phyloP scores from a whole-genome alignment of 2,888 invertebrate genomes.

The Dinocampus coccinellae region DNA sequence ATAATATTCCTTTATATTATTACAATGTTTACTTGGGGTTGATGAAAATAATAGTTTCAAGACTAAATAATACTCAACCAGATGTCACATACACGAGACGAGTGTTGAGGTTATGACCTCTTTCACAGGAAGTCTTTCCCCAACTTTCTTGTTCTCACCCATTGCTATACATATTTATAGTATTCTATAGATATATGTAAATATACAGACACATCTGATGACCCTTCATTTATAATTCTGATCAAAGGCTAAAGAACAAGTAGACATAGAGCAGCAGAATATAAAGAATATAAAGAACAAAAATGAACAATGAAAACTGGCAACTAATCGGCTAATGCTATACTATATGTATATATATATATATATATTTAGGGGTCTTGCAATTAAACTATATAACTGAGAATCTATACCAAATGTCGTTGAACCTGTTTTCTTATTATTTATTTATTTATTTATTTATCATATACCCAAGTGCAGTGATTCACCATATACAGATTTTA shows the following conservation, averaged over 20 bases:
- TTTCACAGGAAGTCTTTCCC: too few relatives aligned
- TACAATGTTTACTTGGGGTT: too few relatives aligned
- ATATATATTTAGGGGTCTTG: slow-evolving; percentile 25
- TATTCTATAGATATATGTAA: background rate
- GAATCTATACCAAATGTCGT: slow-evolving; percentile 11
- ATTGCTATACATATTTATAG: too few relatives aligned
- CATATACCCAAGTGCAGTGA: background rate
- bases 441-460: too few relatives aligned
- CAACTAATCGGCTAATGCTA: slow-evolving; percentile 36
- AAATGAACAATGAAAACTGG: background rate
- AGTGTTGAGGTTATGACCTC: too few relatives aligned
- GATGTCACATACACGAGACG: too few relatives aligned
- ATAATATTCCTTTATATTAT: too few relatives aligned
- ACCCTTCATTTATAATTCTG: slow-evolving; percentile 1
- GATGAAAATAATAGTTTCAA: too few relatives aligned
- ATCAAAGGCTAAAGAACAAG: background rate
- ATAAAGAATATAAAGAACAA: background rate
- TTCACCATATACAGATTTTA: background rate
- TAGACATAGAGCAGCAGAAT: background rate
- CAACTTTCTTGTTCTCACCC: too few relatives aligned
- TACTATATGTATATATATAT: slow-evolving; percentile 11
- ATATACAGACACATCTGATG: background rate
- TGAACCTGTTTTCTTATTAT: too few relatives aligned
- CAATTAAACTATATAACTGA: background rate
- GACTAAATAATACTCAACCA: too few relatives aligned